Base-by-base conservation (phyloP, 2,888 invertebrate species). In the Eristalis intricaria region DNA sequence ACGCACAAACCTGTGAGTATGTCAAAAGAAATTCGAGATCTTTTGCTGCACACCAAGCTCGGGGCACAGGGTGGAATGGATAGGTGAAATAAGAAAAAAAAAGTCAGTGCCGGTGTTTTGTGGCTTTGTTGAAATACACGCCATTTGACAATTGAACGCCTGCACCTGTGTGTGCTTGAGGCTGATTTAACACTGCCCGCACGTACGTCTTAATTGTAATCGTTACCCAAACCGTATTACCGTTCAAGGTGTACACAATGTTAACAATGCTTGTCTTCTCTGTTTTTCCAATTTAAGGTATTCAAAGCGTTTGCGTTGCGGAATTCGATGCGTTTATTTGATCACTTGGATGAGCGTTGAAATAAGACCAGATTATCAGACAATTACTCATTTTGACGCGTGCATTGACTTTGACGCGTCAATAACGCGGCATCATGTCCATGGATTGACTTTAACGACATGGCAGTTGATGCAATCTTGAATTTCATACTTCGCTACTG, bases 21-120 rank as follows among this genome's bases (percentile, higher is more conserved):
- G 63, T 63, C 29, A 29, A 26, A 43, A 43, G 66, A 71, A 68
- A 80, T 70, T 80, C 26, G 80, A 80, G 75, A 84, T 66, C 81
- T 76, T 75, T 75, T 71, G 71, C 79, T 75, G 70, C 61, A 29
- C 75, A 70, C 64, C 15, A 13, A 63, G 32, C 32, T 5, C 32
- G 7, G 32, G 63, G 22, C 56, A 13, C 56, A 43, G 11, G 40
- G 50, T 61, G n/a, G 29, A n/a, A 38, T 3, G 50, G 50, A 19
- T 2, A 8, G 19, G 50, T 50, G 50, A 50, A 19, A 50, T 10
- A 50, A 50, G 19, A 19, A 50, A 50, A 50, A n/a, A 69, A 77
- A 77, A 68, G 26, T 32, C 26, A 32, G 64, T 40, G 71, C 61
- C 78, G 19, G 35, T 43, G 56, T 56, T 26, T 40, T 60, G 32